A percentile compares a stretch with the other conserved stretches of the same genome.
Evolutionary conservation across 2,113 vertebrate genomes (phyloP).

Genomic region (Brachyistius frenatus): DNA sequence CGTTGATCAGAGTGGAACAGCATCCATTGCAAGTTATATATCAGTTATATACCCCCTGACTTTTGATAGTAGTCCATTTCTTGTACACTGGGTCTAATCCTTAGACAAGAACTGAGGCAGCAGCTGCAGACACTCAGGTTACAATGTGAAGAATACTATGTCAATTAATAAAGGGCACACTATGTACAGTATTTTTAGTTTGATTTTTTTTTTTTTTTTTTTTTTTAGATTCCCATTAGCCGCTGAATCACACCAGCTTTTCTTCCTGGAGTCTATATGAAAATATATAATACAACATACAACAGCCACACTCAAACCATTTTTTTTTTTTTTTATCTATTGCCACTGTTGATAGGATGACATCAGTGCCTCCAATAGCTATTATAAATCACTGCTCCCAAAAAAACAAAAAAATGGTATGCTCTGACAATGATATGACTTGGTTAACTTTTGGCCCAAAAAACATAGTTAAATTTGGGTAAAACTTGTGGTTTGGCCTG

Average conservation of each 20-base stretch:
- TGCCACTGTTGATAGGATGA: neutral
- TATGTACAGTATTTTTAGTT: too few species aligned
- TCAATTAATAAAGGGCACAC: neutral
- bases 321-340: neutral
- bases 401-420: too few species aligned
- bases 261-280: neutral
- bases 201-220: neutral
- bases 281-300: neutral
- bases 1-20: constrained; percentile 7
- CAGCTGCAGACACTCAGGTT: neutral
- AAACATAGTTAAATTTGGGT: too few species aligned
- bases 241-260: neutral
- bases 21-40: neutral
- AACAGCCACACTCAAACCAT: neutral
- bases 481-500: too few species aligned
- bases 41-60: neutral
- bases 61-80: constrained; percentile 9
- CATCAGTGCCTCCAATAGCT: too few species aligned
- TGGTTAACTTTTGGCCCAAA: too few species aligned
- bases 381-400: too few species aligned
- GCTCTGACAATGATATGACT: too few species aligned
- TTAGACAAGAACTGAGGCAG: neutral
- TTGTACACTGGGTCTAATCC: neutral
- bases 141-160: constrained; percentile 1
- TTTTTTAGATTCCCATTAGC: neutral